Evolutionary conservation across 2,888 invertebrate genomes (phyloP).

Genomic region (Syritta pipiens): DNA sequence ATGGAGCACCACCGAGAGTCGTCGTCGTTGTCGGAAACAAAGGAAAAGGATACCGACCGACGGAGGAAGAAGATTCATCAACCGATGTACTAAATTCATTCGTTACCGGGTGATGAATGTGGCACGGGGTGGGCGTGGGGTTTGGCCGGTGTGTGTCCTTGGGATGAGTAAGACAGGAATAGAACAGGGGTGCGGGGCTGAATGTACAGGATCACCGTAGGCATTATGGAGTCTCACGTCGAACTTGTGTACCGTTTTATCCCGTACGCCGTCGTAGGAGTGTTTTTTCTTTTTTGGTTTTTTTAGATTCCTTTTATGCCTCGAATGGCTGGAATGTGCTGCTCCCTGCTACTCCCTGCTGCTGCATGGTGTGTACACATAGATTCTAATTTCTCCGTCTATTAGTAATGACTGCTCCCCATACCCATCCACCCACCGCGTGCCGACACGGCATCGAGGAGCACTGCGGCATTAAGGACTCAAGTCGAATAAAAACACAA

Average conservation of each 20-base stretch:
- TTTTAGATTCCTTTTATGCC: not conserved
- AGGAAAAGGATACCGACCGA: conserved; percentile 40
- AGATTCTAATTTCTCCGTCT: conserved; percentile 67
- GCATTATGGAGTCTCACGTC: conserved; percentile 66
- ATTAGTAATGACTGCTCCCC: conserved; percentile 62
- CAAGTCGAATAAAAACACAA: conserved; percentile 23
- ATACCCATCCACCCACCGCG: not conserved
- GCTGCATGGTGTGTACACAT: conserved; percentile 44
- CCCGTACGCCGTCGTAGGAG: conserved; percentile 27
- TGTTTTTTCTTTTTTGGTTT: conserved; percentile 13
- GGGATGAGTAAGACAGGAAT: conserved; percentile 19
- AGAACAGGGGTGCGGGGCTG: not conserved
- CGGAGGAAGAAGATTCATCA: conserved; percentile 57
- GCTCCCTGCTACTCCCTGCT: conserved; percentile 21
- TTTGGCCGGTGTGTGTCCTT: not conserved
- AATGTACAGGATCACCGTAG: conserved; percentile 52
- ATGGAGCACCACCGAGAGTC: conserved; percentile 12
- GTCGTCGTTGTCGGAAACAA: conserved; percentile 67
- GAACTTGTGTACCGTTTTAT: conserved; percentile 66
- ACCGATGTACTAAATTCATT: conserved; percentile 55
- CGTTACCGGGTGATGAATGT: conserved; percentile 58
- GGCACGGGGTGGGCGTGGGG: not conserved
- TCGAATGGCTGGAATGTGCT: not conserved
- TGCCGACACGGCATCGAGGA: not conserved
- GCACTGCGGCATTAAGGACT: conserved; percentile 51